Evolutionary conservation across 2,113 vertebrate genomes (phyloP), one percentile per base, ranked within the genome.

Genomic region (Ceyx margarethae): DNA sequence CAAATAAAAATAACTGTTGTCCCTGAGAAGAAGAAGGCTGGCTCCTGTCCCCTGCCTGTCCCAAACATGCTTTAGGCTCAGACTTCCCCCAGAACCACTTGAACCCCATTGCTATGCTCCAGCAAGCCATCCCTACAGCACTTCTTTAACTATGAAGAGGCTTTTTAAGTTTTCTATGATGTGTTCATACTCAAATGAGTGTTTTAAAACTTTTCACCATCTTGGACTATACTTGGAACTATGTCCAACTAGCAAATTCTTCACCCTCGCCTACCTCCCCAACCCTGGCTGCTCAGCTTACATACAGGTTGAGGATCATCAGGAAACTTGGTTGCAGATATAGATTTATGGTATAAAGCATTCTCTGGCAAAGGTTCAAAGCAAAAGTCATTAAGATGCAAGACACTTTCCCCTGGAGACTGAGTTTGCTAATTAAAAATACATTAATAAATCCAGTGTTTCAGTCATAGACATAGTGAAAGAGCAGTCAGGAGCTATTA

Each of bases 341-440:
- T 4, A 66, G 21, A n/a, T 75, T 56, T 33, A 10, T 1, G 1
- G 53, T 33, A 21, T 65, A 25, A 73, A 90, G 74, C 20, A 25
- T 53, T 15, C 25, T 25, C 64, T 96, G 92, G 92, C 84, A 89
- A 48, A 93, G 75, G 81, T 74, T 95, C 87, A 85, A 72, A 91
- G 90, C 40, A 60, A 31, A 82, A 53, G 45, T 62, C 66, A 11
- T 91, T 92, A 82, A 90, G 48, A 94, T 91, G 78, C 84, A 74
- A 89, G 91, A 37, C 94, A 74, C 28, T 40, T 89, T 89, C 33
- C 84, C 66, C 43, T 48, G 46, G 58, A 89, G 92, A 86, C 35
- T 50, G 83, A 93, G 83, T 81, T 75, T 89, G 77, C 84, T 93
- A 90, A 93, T 94, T 96, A 94, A 94, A 95, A 95, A 81, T 68